A percentile compares a stretch with the other conserved stretches of the same genome.
Evolutionary conservation across 1,140 invertebrate species (phyloP).

Genomic region (Nilaparvata lugens): DNA sequence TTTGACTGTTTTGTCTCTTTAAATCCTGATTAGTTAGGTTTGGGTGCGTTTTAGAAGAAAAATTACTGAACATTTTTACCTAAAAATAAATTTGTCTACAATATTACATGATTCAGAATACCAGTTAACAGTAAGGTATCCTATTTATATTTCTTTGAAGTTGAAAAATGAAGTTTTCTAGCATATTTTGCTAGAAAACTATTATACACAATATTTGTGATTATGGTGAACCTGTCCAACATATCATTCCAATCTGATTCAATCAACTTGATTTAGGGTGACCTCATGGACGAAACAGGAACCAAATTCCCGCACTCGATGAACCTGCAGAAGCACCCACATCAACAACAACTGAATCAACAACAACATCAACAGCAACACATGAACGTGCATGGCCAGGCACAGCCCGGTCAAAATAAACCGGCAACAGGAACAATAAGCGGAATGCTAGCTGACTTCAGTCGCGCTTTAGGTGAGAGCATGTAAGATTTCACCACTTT

Average conservation of each 20-base stretch:
- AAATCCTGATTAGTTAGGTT: no score
- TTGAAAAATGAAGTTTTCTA: no score
- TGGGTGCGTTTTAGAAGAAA: no score
- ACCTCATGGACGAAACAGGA: conserved; percentile 6
- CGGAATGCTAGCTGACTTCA: conserved; percentile 46
- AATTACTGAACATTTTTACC: no score
- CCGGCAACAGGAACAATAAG: conserved; percentile 33
- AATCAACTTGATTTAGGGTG: conserved; percentile 10
- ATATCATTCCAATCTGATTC: not conserved
- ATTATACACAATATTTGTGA: no score
- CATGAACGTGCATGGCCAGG: conserved; percentile 13
- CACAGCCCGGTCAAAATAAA: conserved; percentile 25
- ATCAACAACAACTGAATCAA: conserved; percentile 16
- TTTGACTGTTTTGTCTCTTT: no score
- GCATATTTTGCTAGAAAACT: no score
- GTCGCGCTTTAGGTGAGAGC: conserved; percentile 37
- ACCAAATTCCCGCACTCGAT: conserved; percentile 8
- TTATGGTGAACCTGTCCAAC: no score
- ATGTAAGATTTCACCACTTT: conserved; percentile 6
- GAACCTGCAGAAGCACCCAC: conserved; percentile 15
- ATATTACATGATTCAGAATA: no score
- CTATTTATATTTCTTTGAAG: no score
- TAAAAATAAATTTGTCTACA: no score
- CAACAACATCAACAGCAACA: conserved; percentile 17
- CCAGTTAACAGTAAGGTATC: no score